phyloP scores from a whole-genome alignment of 2,888 invertebrate genomes.

The Polyploca ridens region DNA sequence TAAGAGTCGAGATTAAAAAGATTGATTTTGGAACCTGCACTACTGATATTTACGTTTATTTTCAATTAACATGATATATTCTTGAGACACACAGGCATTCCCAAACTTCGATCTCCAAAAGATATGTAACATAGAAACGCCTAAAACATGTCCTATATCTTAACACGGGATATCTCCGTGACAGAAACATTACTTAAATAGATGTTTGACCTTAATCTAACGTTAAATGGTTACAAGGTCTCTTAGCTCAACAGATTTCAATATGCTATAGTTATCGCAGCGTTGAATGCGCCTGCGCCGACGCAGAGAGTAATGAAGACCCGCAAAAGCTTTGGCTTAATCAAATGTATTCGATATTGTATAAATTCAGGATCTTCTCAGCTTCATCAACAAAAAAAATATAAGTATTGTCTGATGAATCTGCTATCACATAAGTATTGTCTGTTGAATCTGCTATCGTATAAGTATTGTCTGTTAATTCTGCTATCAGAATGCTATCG shows the following conservation, averaged over 20 bases:
- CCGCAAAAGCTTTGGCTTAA: neutral
- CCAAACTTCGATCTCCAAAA: neutral
- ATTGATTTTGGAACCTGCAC: too few relatives aligned
- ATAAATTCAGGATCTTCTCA: too few relatives aligned
- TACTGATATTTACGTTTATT: too few relatives aligned
- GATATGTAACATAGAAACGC: neutral
- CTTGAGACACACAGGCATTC: too few relatives aligned
- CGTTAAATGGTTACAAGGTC: constrained; percentile 39
- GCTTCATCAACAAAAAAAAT: too few relatives aligned
- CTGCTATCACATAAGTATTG: too few relatives aligned
- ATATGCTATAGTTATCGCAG: constrained; percentile 19
- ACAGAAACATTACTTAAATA: constrained; percentile 11
- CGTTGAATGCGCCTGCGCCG: neutral
- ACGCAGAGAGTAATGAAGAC: neutral
- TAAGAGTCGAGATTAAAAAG: too few relatives aligned
- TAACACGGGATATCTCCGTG: neutral
- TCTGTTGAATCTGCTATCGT: too few relatives aligned
- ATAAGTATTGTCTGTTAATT: too few relatives aligned
- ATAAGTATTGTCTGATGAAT: too few relatives aligned
- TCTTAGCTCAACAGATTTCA: constrained; percentile 29
- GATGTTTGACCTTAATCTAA: constrained; percentile 24
- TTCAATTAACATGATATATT: too few relatives aligned
- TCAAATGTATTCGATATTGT: neutral
- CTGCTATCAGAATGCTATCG: too few relatives aligned
- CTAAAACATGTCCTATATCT: neutral